Base-by-base conservation (phyloP, 2,113 vertebrate species). In the Pseudopipra pipra region DNA sequence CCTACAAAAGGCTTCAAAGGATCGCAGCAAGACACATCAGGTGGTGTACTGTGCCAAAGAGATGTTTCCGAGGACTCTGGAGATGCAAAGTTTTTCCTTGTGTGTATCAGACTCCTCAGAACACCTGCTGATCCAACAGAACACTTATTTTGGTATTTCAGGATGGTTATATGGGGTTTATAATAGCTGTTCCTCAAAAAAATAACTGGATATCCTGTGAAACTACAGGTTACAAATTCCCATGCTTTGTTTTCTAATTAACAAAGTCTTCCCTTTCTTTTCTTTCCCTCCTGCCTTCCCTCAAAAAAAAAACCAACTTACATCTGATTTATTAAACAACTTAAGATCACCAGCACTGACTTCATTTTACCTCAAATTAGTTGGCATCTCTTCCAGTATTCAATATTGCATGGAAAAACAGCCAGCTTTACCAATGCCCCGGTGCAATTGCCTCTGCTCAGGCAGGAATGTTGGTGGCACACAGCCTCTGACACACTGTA, bases 1-100 rank as follows among this genome's bases (percentile, higher is more conserved):
- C 43, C 51, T 81, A 83, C 27, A 71, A 82, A 79, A 84, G 67
- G 43, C 93, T 95, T 93, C 91, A 94, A 92, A 96, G 70, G 56
- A 87, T 89, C 66, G 44, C 0, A 83, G 56, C 11, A 43, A 88
- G 54, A 70, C 75, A 85, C 33, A 71, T 81, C 61, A 73, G 21
- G 65, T 61, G 11, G n/a, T 37, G 8, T 12, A 11, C 14, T 43
- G 37, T 33, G 79, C 43, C 72, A 51, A 59, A 90, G 68, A 86
- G 58, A 90, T 31, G 22, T 16, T 94, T 89, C 68, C 0, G 0
- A 87, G 44, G 25, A 33, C 18, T 20, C 31, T 89, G 62, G 54
- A 89, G 72, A 85, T 30, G 24, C 62, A 75, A 14, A 59, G 25
- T 8, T 39, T 63, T 87, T 52, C 30, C 59, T 81, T 61, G 41